Percentiles rank a stretch among this genome's conserved stretches.
These are phyloP conservation scores for Percopsis omiscomaycus DNA, from an alignment of 2,797 vertebrate species.

Conservation along the genomic window DNA sequence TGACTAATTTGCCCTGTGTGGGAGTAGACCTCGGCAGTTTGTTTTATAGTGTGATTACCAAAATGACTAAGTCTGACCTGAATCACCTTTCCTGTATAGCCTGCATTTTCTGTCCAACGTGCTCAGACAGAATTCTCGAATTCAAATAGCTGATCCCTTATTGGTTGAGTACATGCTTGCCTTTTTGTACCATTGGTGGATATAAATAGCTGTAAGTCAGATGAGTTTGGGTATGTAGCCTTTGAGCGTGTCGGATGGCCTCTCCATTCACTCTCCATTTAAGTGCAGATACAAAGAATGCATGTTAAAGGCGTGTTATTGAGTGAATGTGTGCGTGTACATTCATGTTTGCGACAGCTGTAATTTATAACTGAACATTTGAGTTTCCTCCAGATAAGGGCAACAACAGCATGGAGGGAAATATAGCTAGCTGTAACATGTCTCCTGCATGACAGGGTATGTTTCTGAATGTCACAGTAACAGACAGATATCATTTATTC, in stretches of 20 bases:
- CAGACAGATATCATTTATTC: no score
- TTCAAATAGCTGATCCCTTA: constrained; percentile 23
- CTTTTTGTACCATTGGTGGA: constrained; percentile 20
- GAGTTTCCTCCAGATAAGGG: no score
- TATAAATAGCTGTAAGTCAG: constrained; percentile 41
- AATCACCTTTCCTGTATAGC: constrained; percentile 13
- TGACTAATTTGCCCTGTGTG: no score
- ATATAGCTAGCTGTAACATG: no score
- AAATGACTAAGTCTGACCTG: neutral
- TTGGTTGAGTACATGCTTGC: constrained; percentile 35
- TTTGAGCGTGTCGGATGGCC: neutral
- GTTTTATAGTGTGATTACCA: no score
- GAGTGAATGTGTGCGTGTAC: neutral
- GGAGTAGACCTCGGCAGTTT: no score
- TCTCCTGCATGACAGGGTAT: no score
- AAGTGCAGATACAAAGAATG: neutral
- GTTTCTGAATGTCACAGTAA: no score
- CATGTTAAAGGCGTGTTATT: neutral
- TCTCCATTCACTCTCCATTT: neutral
- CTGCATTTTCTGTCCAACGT: constrained; percentile 25
- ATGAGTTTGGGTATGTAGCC: constrained; percentile 28
- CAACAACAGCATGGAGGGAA: no score
- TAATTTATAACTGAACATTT: neutral
- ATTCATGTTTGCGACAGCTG: neutral
- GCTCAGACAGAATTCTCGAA: constrained; percentile 34